Percentiles rank a stretch among this genome's conserved stretches.
phyloP scores from a whole-genome alignment of 2,797 vertebrate genomes.

The Hypotaenidia okinawae region DNA sequence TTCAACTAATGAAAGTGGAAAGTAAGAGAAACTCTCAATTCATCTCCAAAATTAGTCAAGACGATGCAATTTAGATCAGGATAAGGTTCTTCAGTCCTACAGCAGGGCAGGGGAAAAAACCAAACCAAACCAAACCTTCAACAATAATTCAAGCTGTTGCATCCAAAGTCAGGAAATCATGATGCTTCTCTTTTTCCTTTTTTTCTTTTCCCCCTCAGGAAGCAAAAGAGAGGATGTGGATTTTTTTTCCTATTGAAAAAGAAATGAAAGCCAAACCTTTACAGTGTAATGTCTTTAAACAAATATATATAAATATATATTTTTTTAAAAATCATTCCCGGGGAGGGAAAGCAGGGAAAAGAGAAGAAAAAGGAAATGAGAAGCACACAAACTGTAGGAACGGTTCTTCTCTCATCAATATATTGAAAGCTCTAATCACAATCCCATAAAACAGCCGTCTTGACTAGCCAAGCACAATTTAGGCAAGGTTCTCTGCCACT shows the following conservation, averaged over 20 bases:
- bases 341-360: background rate
- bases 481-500: background rate
- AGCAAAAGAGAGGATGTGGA: background rate
- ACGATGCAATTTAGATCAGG: background rate
- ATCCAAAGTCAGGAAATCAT: background rate
- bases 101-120: background rate
- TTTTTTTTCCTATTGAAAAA: background rate
- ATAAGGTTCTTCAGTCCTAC: background rate
- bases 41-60: background rate
- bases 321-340: background rate
- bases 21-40: background rate
- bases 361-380: background rate
- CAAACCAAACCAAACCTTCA: background rate
- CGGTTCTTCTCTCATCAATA: background rate
- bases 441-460: background rate
- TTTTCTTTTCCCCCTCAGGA: no score
- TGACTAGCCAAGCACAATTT: background rate
- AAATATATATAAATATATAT: no score
- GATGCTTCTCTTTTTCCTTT: background rate
- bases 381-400: background rate
- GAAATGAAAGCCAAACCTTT: background rate
- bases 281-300: fast-evolving
- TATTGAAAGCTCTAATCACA: slow-evolving; percentile 17
- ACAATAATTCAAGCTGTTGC: background rate
- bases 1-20: background rate